A percentile compares a stretch with the other conserved stretches of the same genome.
These are phyloP conservation scores for Gobiocypris rarus DNA, from an alignment of 2,113 vertebrate species.

Conservation along the genomic window DNA sequence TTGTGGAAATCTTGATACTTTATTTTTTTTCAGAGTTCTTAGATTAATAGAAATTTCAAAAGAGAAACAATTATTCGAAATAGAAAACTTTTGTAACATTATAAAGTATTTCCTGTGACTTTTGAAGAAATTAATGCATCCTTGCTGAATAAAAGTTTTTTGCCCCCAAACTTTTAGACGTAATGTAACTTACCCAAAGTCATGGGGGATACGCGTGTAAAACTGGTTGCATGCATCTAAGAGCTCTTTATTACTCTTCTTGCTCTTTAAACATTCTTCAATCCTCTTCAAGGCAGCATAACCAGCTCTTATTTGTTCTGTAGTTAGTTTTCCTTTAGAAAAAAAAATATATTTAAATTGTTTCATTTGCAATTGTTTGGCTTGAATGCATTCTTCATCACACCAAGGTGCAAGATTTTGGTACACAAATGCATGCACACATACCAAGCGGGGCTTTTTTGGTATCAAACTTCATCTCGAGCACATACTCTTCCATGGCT, in stretches of 20 bases:
- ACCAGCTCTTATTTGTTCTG: constrained; percentile 85
- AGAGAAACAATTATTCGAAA: not conserved
- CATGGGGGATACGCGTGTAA: constrained; percentile 90
- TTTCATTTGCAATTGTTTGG: not conserved
- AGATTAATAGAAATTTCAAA: not conserved
- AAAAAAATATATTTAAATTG: not conserved
- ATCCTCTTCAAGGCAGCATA: constrained; percentile 84
- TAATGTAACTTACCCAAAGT: constrained; percentile 83
- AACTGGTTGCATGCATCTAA: constrained; percentile 90
- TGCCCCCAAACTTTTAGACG: not conserved
- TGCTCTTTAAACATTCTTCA: constrained; percentile 82
- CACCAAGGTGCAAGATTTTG: not conserved
- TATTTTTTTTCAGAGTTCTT: too few relatives aligned
- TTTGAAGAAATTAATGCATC: not conserved
- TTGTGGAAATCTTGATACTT: too few relatives aligned
- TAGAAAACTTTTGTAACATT: not conserved
- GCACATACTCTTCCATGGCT: constrained; percentile 89
- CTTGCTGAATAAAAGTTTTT: not conserved
- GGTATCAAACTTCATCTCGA: constrained; percentile 94
- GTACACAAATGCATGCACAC: constrained; percentile 4
- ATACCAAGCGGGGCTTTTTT: constrained; percentile 88
- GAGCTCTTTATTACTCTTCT: constrained; percentile 70
- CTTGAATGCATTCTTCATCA: not conserved
- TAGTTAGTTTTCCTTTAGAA: constrained; percentile 85
- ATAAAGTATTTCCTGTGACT: not conserved